These are phyloP conservation scores for Crotalus viridis DNA, from an alignment of 2,113 vertebrate genomes.

Conservation along the genomic window DNA sequence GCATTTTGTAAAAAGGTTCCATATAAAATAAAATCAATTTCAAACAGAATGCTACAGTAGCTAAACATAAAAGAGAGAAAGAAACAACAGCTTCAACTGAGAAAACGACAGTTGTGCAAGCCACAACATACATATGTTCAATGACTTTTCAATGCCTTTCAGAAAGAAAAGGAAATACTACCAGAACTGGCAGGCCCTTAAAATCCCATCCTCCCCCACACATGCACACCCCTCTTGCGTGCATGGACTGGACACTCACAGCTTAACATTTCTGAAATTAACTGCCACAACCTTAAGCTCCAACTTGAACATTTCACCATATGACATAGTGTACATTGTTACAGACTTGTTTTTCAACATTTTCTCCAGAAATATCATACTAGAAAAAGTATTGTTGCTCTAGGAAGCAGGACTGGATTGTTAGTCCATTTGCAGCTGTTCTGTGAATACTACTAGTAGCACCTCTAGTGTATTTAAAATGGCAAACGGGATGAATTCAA, in stretches of 20 bases:
- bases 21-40: background rate
- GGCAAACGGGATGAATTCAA: background rate
- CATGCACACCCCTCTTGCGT: background rate
- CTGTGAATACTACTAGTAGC: background rate
- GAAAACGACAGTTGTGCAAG: background rate
- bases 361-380: background rate
- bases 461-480: background rate
- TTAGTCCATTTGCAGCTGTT: background rate
- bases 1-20: background rate
- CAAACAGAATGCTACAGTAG: background rate
- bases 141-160: background rate
- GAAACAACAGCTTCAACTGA: accelerated
- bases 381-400: background rate
- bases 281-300: background rate
- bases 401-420: background rate
- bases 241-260: background rate
- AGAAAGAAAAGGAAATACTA: background rate
- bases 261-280: background rate
- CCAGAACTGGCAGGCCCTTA: background rate
- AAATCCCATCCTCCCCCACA: background rate
- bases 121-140: background rate
- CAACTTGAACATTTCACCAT: background rate
- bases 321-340: background rate
- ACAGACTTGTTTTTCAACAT: background rate
- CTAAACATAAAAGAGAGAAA: background rate